Evolutionary conservation across 2,113 vertebrate species (phyloP), one percentile per base, ranked within the genome.

Genomic region (Heterochromis multidens): DNA sequence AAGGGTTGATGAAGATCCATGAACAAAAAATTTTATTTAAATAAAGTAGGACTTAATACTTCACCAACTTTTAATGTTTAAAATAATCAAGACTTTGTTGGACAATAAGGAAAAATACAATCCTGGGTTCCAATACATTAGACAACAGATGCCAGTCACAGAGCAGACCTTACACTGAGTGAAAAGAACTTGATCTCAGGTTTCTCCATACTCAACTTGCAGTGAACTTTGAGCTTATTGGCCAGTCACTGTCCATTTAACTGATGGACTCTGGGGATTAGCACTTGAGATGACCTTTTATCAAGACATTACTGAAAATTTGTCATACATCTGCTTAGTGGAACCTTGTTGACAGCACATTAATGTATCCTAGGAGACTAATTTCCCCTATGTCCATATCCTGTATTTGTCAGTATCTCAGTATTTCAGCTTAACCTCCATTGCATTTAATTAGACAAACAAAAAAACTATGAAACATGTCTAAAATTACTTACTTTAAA

Each of bases 251-350:
- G 70, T 83, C 31, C 67, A 79, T 74, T 87, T 85, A 72, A 88
- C 40, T 83, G 74, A 87, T 84, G 67, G 74, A 86, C 56, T 82
- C 74, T 52, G 29, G 29, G 83, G 87, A 87, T 90, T 80, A 86
- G 56, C 87, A 58, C 78, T 81, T 2, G 23, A 29, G 52, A 83
- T 65, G 57, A 85, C 79, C 43, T 82, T 72, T 80, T 19, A 65
- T 65, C 67, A 49, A 77, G 81, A 35, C 9, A 77, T 27, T 2
- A 40, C 72, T 29, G 16, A 87, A 58, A n/a, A 52, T 40, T 29
- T 52, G 43, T 82, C 37, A n/a, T 21, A 54, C 7, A 43, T 5
- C 23, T 81, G 19, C 27, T 67, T 31, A 35, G 70, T 61, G 17
- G 52, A 80, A 70, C 40, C 56, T 72, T 63, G 12, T 79, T 63